phyloP scores from a whole-genome alignment of 2,113 vertebrate genomes.

The Eidolon helvum region DNA sequence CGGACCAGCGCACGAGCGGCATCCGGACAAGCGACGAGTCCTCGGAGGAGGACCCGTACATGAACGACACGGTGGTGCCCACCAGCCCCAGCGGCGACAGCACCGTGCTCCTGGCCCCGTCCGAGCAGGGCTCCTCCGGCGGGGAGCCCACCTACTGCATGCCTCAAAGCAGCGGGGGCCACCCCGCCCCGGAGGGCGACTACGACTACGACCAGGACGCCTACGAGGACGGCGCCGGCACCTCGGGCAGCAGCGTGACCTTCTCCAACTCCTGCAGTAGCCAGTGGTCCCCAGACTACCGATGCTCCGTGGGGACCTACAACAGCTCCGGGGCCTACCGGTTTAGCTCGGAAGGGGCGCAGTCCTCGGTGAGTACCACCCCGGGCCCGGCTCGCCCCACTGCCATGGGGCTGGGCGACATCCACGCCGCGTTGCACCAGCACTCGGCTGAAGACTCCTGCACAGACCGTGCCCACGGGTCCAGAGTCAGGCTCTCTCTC shows the following conservation, averaged over 20 bases:
- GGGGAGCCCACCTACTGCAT: slow-evolving; percentile 88
- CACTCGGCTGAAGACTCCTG: neutral
- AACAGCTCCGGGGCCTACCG: slow-evolving; percentile 94
- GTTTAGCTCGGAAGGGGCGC: slow-evolving; percentile 95
- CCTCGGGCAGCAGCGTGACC: slow-evolving; percentile 91
- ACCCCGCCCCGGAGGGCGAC: slow-evolving; percentile 91
- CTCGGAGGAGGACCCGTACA: slow-evolving; percentile 97
- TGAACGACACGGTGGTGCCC: slow-evolving; percentile 90
- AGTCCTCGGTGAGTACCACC: slow-evolving; percentile 92
- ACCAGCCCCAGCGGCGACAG: slow-evolving; percentile 70
- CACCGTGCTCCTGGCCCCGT: slow-evolving; percentile 71
- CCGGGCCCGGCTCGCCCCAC: accelerated
- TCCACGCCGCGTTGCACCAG: too few species aligned
- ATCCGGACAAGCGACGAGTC: slow-evolving; percentile 98
- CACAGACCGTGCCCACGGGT: neutral
- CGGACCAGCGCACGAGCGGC: slow-evolving; percentile 96
- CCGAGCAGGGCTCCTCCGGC: slow-evolving; percentile 81
- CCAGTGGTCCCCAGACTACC: slow-evolving; percentile 94
- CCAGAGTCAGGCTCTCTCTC: neutral
- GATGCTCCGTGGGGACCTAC: slow-evolving; percentile 93
- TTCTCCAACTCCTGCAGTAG: slow-evolving; percentile 90
- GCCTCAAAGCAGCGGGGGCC: slow-evolving; percentile 85
- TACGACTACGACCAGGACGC: slow-evolving; percentile 94
- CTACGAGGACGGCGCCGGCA: slow-evolving; percentile 92
- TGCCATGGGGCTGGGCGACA: too few species aligned